These are phyloP conservation scores for Smithornis capensis DNA, from an alignment of 2,113 vertebrate species.

Conservation along the genomic window DNA sequence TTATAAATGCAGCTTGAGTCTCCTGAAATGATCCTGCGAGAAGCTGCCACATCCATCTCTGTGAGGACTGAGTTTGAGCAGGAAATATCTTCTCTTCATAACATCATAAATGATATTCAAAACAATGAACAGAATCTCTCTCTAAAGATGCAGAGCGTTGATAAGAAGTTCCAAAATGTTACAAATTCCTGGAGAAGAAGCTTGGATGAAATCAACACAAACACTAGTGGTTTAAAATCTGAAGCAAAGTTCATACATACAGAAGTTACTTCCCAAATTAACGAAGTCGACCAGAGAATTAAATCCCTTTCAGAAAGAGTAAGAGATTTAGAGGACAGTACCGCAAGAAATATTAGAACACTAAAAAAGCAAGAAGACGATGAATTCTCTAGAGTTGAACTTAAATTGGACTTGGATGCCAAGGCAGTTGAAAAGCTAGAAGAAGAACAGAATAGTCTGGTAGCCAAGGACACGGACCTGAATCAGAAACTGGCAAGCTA, in stretches of 20 bases:
- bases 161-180: conserved; percentile 79
- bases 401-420: conserved; percentile 79
- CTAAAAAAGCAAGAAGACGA: conserved; percentile 86
- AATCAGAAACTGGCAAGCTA: conserved; percentile 72
- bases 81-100: conserved; percentile 79
- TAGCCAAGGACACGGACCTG: conserved; percentile 72
- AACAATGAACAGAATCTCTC: conserved; percentile 75
- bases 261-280: conserved; percentile 80
- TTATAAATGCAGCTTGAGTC: conserved; percentile 91
- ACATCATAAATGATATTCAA: conserved; percentile 72
- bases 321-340: conserved; percentile 89
- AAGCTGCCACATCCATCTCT: conserved; percentile 75
- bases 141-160: conserved; percentile 76
- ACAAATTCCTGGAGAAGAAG: conserved; percentile 82
- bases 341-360: conserved; percentile 82
- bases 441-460: conserved; percentile 70
- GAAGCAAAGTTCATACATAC: conserved; percentile 80
- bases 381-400: conserved; percentile 76
- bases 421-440: conserved; percentile 77
- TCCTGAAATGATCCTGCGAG: conserved; percentile 80
- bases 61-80: conserved; percentile 78
- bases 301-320: conserved; percentile 79
- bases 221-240: conserved; percentile 77
- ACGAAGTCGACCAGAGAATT: conserved; percentile 80
- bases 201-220: conserved; percentile 72